Base-by-base conservation (phyloP, 2,113 vertebrate species). In the Heterochromis multidens region DNA sequence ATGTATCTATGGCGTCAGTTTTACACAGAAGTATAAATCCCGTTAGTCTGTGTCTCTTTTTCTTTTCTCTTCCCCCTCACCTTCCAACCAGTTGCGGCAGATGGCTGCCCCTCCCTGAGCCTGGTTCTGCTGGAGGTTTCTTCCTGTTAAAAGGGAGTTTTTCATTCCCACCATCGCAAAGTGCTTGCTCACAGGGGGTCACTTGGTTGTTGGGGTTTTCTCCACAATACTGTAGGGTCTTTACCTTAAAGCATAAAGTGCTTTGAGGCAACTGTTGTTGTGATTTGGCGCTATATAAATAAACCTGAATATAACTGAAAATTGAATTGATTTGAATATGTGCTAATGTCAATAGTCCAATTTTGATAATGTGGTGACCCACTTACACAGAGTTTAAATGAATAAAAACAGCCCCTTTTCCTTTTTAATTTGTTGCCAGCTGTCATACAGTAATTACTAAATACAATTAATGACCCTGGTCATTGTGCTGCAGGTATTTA, bases 401-500 rank as follows among this genome's bases (percentile, higher is more conserved):
- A 89, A 80, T 81, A 79, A 83, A 78, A 82, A 72, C 79, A 72
- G 76, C 74, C 78, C 43, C 23, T 81, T 84, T 77, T 85, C 72
- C 61, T 91, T 90, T 86, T 74, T 67, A 91, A 74, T 85, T 82
- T 78, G 16, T 29, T 70, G 65, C 80, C 81, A 83, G 58, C 72
- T 88, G 86, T 60, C 52, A 12, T 54, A 31, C 82, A 33, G 87
- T 91, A 86, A 91, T 92, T 88, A 88, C 77, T 80, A 85, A 87
- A 83, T 81, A 90, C 86, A 86, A 86, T 89, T 88, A 92, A 91
- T 88, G 91, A 88, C 87, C 78, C 82, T 23, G 72, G 86, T 87
- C 81, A 89, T 86, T 91, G 84, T 74, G 70, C 79, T 79, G 87
- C 84, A 88, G 82, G 81, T 88, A 90, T 92, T 92, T 89, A 89